These are phyloP conservation scores for Zygaena filipendulae DNA, from an alignment of 2,888 invertebrate genomes.

Conservation along the genomic window DNA sequence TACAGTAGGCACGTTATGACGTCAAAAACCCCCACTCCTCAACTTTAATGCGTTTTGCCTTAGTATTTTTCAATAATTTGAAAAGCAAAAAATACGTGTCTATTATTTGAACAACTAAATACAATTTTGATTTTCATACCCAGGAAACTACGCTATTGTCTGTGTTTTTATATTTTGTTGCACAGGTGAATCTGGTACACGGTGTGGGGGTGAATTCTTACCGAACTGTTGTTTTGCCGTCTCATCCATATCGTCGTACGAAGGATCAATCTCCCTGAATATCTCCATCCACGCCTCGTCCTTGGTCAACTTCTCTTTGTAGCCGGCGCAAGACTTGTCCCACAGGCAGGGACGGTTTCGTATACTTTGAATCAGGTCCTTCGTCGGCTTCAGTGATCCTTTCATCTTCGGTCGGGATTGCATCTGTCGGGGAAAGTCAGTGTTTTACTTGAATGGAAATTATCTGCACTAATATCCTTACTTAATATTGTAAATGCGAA, in stretches of 20 bases:
- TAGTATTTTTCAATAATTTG: no score
- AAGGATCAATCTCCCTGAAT: constrained; percentile 24
- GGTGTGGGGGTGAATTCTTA: constrained; percentile 12
- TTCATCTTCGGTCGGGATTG: constrained; percentile 14
- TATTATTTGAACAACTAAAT: no score
- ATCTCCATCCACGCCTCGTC: constrained; percentile 23
- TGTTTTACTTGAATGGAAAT: no score
- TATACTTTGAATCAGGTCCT: constrained; percentile 25
- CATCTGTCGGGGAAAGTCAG: constrained; percentile 12
- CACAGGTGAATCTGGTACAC: not conserved
- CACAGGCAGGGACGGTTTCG: constrained; percentile 21
- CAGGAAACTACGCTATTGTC: not conserved
- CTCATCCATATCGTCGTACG: constrained; percentile 20
- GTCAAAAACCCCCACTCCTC: no score
- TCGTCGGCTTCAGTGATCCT: constrained; percentile 16
- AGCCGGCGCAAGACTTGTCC: constrained; percentile 20
- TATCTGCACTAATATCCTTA: no score
- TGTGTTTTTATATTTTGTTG: constrained; percentile 1
- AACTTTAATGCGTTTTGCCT: no score
- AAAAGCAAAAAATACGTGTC: no score
- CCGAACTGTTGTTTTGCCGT: constrained; percentile 22
- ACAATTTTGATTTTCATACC: constrained; percentile 5
- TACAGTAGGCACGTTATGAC: constrained; percentile 2
- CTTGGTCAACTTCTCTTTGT: constrained; percentile 19
- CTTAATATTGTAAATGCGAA: no score